phyloP scores from a whole-genome alignment of 2,888 invertebrate species.

The Chymomyza procnemis region DNA sequence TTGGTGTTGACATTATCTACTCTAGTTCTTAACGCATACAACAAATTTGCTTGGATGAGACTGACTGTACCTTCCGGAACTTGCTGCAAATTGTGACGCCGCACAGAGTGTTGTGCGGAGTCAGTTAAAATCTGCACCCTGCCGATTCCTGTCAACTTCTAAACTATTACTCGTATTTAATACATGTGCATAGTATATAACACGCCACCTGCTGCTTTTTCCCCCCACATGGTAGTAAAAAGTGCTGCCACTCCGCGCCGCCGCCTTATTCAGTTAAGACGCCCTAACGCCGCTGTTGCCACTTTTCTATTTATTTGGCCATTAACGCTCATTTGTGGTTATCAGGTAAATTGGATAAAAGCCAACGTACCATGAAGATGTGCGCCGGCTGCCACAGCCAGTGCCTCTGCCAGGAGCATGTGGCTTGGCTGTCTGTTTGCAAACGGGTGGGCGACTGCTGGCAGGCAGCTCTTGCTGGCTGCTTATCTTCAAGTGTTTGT shows the following conservation, averaged over 20 bases:
- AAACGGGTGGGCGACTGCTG: too few species aligned
- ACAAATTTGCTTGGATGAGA: too few species aligned
- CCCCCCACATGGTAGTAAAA: not conserved
- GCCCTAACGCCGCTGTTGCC: slow-evolving; percentile 63
- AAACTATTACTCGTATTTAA: not conserved
- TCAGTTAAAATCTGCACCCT: not conserved
- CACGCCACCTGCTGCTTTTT: not conserved
- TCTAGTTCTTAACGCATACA: too few species aligned
- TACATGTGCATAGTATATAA: not conserved
- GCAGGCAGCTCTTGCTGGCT: too few species aligned
- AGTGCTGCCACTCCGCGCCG: not conserved
- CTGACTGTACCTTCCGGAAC: too few species aligned
- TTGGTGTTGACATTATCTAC: too few species aligned
- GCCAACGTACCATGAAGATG: slow-evolving; percentile 68
- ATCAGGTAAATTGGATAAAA: slow-evolving; percentile 73
- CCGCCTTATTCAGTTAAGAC: slow-evolving; percentile 54
- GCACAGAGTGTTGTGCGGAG: too few species aligned
- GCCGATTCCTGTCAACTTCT: not conserved
- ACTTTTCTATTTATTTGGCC: slow-evolving; percentile 72
- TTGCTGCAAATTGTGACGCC: too few species aligned
- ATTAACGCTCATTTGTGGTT: slow-evolving; percentile 72
- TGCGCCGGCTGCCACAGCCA: slow-evolving; percentile 15
- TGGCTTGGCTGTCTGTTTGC: too few species aligned
- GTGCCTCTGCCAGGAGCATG: slow-evolving; percentile 22
- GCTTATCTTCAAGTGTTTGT: slow-evolving; percentile 64